A percentile compares a stretch with the other conserved stretches of the same genome.
These are phyloP conservation scores for Uromys caudimaculatus DNA, from an alignment of 2,797 vertebrate genomes.

Conservation along the genomic window DNA sequence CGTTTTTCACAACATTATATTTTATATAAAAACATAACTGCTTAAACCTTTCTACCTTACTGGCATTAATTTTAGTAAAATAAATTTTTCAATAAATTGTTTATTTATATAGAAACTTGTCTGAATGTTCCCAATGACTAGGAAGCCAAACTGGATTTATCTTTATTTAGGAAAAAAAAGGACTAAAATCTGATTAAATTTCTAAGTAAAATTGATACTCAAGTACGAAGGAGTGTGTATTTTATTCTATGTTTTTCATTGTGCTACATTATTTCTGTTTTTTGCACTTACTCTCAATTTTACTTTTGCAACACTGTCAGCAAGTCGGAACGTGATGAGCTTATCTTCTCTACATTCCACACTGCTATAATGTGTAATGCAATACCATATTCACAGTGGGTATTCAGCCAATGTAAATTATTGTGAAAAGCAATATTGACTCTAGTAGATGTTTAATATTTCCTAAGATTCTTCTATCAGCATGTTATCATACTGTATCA, in stretches of 20 bases:
- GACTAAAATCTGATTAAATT: slow-evolving; percentile 6
- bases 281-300: neutral
- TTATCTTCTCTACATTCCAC: neutral
- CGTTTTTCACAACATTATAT: neutral
- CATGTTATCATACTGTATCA: slow-evolving; percentile 18
- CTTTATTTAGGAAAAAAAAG: slow-evolving; percentile 44
- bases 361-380: neutral
- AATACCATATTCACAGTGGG: neutral
- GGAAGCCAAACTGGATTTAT: neutral
- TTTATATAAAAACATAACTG: neutral
- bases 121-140: neutral
- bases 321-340: neutral
- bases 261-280: neutral
- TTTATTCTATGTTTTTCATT: slow-evolving; percentile 17
- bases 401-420: slow-evolving; percentile 35
- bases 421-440: slow-evolving; percentile 49
- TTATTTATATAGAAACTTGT: neutral
- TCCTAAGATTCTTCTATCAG: slow-evolving; percentile 54
- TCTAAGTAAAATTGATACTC: slow-evolving; percentile 14
- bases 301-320: neutral
- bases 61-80: slow-evolving; percentile 21
- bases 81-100: slow-evolving; percentile 12
- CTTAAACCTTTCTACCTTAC: neutral
- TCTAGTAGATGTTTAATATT: slow-evolving; percentile 56
- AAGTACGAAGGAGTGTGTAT: neutral